A percentile compares a stretch with the other conserved stretches of the same genome.
Evolutionary conservation across 2,797 vertebrate genomes (phyloP).

Genomic region (Orientallactaga sibirica): DNA sequence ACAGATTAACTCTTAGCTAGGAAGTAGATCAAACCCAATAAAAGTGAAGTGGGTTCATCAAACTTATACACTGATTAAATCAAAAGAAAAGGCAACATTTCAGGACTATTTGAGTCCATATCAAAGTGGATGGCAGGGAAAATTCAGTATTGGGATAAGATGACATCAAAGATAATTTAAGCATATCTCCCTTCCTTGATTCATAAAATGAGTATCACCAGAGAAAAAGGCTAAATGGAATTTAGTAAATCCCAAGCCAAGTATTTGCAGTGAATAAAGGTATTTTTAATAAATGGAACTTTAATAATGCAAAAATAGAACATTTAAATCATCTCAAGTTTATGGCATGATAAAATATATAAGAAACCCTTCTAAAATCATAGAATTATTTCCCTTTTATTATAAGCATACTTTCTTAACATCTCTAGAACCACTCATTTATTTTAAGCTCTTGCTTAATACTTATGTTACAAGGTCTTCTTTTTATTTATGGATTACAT

Average conservation of each 20-base stretch:
- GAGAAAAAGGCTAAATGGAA: constrained; percentile 2
- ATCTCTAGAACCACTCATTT: not conserved
- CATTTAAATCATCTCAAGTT: not conserved
- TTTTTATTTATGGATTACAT: not conserved
- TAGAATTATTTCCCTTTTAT: constrained; percentile 15
- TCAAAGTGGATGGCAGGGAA: not conserved
- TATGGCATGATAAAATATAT: constrained; percentile 23
- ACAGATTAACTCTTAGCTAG: not conserved
- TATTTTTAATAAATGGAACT: constrained; percentile 25
- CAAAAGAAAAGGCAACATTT: not conserved
- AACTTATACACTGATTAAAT: not conserved
- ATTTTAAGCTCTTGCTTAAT: not conserved
- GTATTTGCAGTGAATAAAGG: not conserved
- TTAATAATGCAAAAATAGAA: constrained; percentile 27
- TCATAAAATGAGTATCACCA: not conserved
- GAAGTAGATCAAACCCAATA: not conserved
- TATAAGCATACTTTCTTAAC: not conserved
- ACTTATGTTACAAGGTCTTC: not conserved
- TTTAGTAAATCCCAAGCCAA: constrained; percentile 13
- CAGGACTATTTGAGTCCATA: not conserved
- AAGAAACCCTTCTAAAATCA: not conserved
- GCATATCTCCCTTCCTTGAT: not conserved
- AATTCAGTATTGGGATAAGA: not conserved
- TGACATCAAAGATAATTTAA: not conserved
- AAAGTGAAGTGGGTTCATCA: not conserved